Conservation (phyloP, 2,113 vertebrate species). For the Daboia siamensis region DNA sequence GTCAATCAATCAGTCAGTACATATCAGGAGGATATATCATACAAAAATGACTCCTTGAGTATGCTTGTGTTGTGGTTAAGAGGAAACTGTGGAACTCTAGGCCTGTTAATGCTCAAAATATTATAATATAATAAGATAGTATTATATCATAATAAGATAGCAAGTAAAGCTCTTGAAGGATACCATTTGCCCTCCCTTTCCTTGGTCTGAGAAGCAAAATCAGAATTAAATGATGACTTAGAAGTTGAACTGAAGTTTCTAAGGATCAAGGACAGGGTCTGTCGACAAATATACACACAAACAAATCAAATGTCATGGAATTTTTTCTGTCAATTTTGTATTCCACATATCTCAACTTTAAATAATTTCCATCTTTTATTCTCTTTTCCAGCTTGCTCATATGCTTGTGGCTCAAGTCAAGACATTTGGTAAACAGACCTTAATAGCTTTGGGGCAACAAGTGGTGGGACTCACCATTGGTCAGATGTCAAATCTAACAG, state of each 20-base stretch:
- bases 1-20: background rate
- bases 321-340: no score
- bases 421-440: background rate
- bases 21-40: background rate
- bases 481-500: constrained; percentile 22
- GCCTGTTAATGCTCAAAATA: background rate
- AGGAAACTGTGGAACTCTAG: background rate
- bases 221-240: background rate
- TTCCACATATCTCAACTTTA: background rate
- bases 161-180: background rate
- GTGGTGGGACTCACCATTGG: constrained; percentile 29
- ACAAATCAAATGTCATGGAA: background rate
- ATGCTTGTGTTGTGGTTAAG: background rate
- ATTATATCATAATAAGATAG: background rate
- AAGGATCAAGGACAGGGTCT: background rate
- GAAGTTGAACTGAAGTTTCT: background rate
- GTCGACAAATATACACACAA: background rate
- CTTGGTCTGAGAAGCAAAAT: background rate
- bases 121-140: background rate
- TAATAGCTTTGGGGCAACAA: constrained; percentile 34
- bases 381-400: constrained; percentile 18
- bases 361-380: background rate
- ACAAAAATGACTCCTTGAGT: background rate
- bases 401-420: constrained; percentile 22
- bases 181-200: background rate